Conservation (phyloP, 2,888 invertebrate genomes). For the Glomeris marginata region DNA sequence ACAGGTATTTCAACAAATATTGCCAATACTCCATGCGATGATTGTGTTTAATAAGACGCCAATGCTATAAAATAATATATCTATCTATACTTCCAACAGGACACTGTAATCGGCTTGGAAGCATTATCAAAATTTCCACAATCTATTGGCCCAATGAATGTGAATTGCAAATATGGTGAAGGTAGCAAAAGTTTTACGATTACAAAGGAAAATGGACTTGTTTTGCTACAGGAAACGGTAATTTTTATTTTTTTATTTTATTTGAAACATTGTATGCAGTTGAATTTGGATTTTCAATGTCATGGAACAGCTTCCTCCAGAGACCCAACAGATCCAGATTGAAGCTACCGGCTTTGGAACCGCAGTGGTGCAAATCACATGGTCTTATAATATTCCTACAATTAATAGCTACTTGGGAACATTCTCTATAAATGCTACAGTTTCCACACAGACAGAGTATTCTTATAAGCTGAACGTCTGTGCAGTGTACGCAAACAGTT, state of each 20-base stretch:
- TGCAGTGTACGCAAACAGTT: too few species aligned
- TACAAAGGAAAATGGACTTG: slow-evolving; percentile 24
- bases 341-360: slow-evolving; percentile 18
- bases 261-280: too few species aligned
- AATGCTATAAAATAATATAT: too few species aligned
- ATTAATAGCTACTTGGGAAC: slow-evolving; percentile 13
- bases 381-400: slow-evolving; percentile 18
- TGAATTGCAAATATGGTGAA: slow-evolving; percentile 14
- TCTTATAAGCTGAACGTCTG: slow-evolving; percentile 18
- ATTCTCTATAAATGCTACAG: slow-evolving; percentile 15
- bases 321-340: slow-evolving; percentile 14
- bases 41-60: too few species aligned
- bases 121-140: slow-evolving; percentile 22
- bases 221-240: slow-evolving; percentile 25
- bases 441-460: slow-evolving; percentile 15
- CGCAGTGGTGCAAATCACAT: slow-evolving; percentile 18
- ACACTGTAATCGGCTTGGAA: slow-evolving; percentile 31
- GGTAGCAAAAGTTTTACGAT: slow-evolving; percentile 17
- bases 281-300: too few species aligned
- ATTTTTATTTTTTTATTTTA: slow-evolving; percentile 4
- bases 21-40: too few species aligned
- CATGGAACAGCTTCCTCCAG: slow-evolving; percentile 16
- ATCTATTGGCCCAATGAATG: too few species aligned
- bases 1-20: slow-evolving; percentile 38
- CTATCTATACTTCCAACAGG: too few species aligned